Evolutionary conservation across 2,888 invertebrate genomes (phyloP), one percentile per base, ranked within the genome.

Genomic region (Athalia cordata): DNA sequence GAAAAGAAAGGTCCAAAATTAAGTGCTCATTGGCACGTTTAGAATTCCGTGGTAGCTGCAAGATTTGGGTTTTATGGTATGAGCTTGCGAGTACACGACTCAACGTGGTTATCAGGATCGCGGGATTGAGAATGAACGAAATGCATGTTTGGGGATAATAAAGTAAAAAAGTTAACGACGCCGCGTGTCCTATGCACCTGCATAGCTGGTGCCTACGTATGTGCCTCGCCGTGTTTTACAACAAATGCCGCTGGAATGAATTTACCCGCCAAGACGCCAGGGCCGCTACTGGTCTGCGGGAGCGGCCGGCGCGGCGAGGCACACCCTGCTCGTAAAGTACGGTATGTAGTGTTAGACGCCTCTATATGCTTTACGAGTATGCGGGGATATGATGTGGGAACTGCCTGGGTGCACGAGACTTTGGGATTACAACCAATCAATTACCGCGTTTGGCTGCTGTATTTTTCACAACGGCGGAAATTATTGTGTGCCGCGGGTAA

Each of bases 361-460:
- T 72, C 57, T 13, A 29, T 29, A 59, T 72, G 13, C 52, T 72
- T 59, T 72, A 72, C 15, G 45, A 45, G 72, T 65, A 11, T 45
- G 59, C 72, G 72, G 13, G 57, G 57, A 72, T 72, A 59, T 59
- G 75, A 75, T 64, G 50, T 52, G 78, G 59, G 79, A 81, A 83
- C 80, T 82, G 80, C 82, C 80, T 78, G 79, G 80, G 79, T 72
- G 78, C 84, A 81, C 81, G 82, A 82, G 79, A 82, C 80, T 78
- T 78, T 80, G 75, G 80, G 83, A 84, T 84, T 82, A 84, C 79
- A 80, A 72, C 76, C 82, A 83, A 84, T 85, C 83, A 85, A 82
- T 85, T 83, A 83, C 79, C 64, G 61, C 75, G 75, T 74, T 74
- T 74, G 74, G 78, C 55, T 57, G 78, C 64, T 75, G 65, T 78